Evolutionary conservation across 2,113 vertebrate genomes (phyloP), one percentile per base, ranked within the genome.

Genomic region (Cyanistes caeruleus): DNA sequence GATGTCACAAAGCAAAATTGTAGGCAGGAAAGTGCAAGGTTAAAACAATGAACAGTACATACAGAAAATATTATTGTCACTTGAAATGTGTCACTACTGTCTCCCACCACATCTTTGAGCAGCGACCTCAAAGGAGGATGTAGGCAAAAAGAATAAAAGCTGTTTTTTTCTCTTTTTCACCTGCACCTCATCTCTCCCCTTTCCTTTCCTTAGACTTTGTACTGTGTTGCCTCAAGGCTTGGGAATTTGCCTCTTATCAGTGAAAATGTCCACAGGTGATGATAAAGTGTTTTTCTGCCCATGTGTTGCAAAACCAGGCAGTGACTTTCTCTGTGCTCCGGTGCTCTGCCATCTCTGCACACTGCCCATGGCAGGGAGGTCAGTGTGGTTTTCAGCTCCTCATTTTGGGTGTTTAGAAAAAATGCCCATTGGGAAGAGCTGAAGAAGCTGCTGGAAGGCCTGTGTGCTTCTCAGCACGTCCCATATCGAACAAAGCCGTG

Each of bases 401-500:
- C 16, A 1, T 48, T 80, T 77, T 30, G 16, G 13, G 14, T 56
- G 13, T 75, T 90, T 9, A 48, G 51, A 55, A 65, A 24, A 48
- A 9, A 24, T 44, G 4, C 37, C 18, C 23, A 3, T 18, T 55
- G 25, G 37, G 59, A 72, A 33, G 43, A 43, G 27, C 22, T 93
- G 28, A 41, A 20, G 24, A 62, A 65, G n/a, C 22, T 64, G 11
- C 24, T 53, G 51, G 18, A 74, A 70, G 33, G 13, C 30, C 19
- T 70, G 31, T 48, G 51, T 41, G 17, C 39, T 49, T 73, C 65
- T 56, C 25, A 62, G 19, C 31, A 10, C 2, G 25, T 43, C 3
- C 22, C 2, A 0, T 7, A 15, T 27, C 28, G 5, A 35, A 59
- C 37, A 41, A 10, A 74, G 28, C 33, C 3, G 0, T 14, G 37